Conservation (phyloP, 2,797 vertebrate genomes). For the Enteromius trimaculatus region DNA sequence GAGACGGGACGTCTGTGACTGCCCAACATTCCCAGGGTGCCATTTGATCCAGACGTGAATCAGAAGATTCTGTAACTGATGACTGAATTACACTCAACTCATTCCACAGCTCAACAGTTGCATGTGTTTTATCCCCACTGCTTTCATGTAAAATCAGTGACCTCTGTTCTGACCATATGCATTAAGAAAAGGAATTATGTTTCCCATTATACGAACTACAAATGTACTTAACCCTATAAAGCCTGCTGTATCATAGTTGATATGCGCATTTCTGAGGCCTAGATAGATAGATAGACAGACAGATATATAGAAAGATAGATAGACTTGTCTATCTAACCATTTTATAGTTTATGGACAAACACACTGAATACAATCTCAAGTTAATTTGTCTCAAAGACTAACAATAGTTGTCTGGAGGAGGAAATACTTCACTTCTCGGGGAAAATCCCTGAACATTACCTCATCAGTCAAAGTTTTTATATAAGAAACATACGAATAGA, state of each 20-base stretch:
- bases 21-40: slow-evolving; percentile 51
- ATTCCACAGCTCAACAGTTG: slow-evolving; percentile 35
- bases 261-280: neutral
- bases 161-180: neutral
- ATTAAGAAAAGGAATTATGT: neutral
- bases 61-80: slow-evolving; percentile 51
- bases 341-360: neutral
- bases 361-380: neutral
- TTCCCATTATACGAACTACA: neutral
- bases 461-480: slow-evolving; percentile 13
- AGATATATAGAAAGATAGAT: neutral
- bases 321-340: neutral
- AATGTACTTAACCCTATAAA: neutral
- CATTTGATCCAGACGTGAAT: slow-evolving; percentile 55
- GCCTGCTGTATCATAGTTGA: neutral
- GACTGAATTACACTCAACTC: slow-evolving; percentile 31
- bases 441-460: slow-evolving; percentile 36
- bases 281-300: neutral
- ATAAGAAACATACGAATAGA: slow-evolving; percentile 8
- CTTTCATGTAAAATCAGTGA: neutral
- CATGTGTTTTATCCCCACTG: slow-evolving; percentile 22
- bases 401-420: neutral
- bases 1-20: slow-evolving; percentile 51
- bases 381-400: slow-evolving; percentile 30
- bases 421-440: slow-evolving; percentile 18